phyloP scores from a whole-genome alignment of 2,797 vertebrate species.

The Propithecus deckenii region DNA sequence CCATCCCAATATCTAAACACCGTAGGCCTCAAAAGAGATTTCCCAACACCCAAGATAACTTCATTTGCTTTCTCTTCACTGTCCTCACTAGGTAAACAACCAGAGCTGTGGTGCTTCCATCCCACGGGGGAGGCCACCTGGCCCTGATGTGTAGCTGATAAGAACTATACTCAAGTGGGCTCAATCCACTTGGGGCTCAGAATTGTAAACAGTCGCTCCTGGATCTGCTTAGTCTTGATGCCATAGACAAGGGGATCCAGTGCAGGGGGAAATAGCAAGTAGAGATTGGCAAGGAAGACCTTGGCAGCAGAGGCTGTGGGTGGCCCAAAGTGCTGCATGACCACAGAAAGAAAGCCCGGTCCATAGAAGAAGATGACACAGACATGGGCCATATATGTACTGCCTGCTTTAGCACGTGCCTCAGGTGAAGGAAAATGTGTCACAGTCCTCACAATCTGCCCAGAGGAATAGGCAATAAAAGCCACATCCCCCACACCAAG shows the following conservation, averaged over 20 bases:
- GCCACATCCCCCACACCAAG: conserved; percentile 86
- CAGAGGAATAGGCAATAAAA: conserved; percentile 87
- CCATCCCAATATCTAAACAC: not conserved
- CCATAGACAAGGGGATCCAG: conserved; percentile 71
- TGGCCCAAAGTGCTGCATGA: conserved; percentile 60
- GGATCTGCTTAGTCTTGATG: conserved; percentile 71
- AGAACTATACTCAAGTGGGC: not conserved
- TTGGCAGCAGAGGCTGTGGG: conserved; percentile 56
- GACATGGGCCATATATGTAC: conserved; percentile 88
- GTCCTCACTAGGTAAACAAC: not conserved
- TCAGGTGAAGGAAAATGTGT: conserved; percentile 76
- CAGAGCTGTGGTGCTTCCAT: not conserved
- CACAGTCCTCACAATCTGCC: conserved; percentile 83
- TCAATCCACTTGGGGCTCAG: conserved; percentile 26
- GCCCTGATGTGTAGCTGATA: not conserved
- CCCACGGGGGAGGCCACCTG: not conserved
- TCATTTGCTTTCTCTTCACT: not conserved
- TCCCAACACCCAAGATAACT: not conserved
- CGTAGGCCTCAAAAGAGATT: not conserved
- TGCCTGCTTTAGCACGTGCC: conserved; percentile 86
- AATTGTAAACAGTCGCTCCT: conserved; percentile 26
- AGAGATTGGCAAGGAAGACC: conserved; percentile 69
- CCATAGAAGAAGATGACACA: conserved; percentile 88
- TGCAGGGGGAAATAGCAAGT: conserved; percentile 59
- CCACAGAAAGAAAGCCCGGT: conserved; percentile 71